Evolutionary conservation across 2,888 invertebrate genomes (phyloP), one percentile per base, ranked within the genome.

Genomic region (Acholoe squamosa): DNA sequence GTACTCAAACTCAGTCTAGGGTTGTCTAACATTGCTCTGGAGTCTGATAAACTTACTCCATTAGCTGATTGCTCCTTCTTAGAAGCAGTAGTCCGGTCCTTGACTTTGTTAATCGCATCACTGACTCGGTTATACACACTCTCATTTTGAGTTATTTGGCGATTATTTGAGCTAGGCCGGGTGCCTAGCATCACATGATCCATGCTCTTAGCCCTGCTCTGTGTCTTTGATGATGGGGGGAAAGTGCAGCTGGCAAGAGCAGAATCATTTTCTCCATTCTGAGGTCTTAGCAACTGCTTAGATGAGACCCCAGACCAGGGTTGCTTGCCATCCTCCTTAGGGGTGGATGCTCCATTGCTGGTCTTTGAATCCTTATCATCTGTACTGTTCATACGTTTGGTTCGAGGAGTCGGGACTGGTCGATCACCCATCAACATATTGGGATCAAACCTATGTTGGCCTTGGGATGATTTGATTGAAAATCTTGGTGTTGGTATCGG

Each of bases 71-170:
- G 80, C 22, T 22, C 43, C 84, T 22, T 34, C 22, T 22, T 33
- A 22, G 28, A 12, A 5, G 86, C 54, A 25, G 19, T 54, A 28
- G 16, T 56, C 0, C 28, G 16, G 33, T 86, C 56, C 86, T 52
- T 52, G 7, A 54, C 86, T 25, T 86, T 54, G 28, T 52, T 86
- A n/a, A 52, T 86, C 1, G 54, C 86, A 10, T 86, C 86, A 31
- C 22, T 86, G 28, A 86, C 86, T 14, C 54, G 12, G 28, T 28
- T 33, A 28, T 86, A 54, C 52, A 54, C 28, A 54, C 86, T 52
- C 28, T 80, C 80, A 43, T 1, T 5, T 43, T 80, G 80, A 19
- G 34, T 80, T 19, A 80, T 28, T 0, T 0, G 0, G 12, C 31
- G 12, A 16, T 71, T 71, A 1, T 14, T 28, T 3, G 71, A 71